phyloP scores from a whole-genome alignment of 2,797 vertebrate genomes.

The Hydrolagus colliei region DNA sequence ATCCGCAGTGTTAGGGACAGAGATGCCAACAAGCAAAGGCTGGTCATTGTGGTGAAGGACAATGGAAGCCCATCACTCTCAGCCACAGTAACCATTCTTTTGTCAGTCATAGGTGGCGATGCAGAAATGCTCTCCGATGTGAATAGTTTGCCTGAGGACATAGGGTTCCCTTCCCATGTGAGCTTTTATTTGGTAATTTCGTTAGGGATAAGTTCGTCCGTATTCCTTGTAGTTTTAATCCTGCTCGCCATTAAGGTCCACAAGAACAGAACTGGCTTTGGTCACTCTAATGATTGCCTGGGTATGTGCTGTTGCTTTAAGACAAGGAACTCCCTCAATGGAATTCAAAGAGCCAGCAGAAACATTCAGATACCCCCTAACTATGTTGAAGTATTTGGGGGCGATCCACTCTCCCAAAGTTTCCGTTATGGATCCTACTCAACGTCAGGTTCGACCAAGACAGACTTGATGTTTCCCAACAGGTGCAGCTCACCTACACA shows the following conservation, averaged over 20 bases:
- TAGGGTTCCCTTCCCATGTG: background rate
- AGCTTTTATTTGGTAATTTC: constrained; percentile 30
- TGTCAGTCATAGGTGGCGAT: constrained; percentile 21
- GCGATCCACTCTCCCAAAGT: background rate
- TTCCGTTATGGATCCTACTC: background rate
- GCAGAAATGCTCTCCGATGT: constrained; percentile 21
- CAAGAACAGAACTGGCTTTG: background rate
- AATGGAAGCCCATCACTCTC: constrained; percentile 36
- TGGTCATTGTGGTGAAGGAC: constrained; percentile 43
- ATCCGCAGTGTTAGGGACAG: constrained; percentile 45
- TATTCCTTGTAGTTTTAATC: constrained; percentile 29
- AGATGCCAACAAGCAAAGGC: constrained; percentile 45
- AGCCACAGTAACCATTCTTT: constrained; percentile 11
- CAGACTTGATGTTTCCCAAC: background rate
- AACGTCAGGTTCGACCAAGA: background rate
- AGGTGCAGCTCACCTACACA: no score
- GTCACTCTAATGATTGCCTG: background rate
- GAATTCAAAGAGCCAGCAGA: background rate
- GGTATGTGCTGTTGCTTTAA: background rate
- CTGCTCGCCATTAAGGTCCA: background rate
- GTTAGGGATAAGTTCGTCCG: background rate
- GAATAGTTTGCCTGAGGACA: background rate
- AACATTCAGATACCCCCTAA: background rate
- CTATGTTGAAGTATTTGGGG: background rate
- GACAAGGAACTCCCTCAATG: background rate